phyloP scores from a whole-genome alignment of 2,888 invertebrate species.

The Dynastes maya region DNA sequence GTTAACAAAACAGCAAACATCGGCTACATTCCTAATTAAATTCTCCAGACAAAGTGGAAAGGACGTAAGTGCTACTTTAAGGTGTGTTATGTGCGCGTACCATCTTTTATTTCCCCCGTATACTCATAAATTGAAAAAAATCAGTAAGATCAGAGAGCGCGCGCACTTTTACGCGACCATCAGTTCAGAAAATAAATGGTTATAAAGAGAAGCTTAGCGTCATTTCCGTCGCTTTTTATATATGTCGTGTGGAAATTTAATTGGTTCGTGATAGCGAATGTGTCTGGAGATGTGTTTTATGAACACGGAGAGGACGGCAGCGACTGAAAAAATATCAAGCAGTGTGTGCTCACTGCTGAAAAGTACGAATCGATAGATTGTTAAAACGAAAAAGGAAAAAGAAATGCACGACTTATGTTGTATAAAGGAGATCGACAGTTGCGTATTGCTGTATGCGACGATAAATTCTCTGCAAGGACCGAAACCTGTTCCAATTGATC shows the following conservation, averaged over 20 bases:
- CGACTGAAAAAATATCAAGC: neutral
- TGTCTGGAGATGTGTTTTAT: slow-evolving; percentile 9
- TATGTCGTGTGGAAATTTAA: slow-evolving; percentile 17
- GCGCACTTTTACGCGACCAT: slow-evolving; percentile 3
- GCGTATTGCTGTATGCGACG: slow-evolving; percentile 12
- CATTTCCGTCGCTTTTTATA: slow-evolving; percentile 13
- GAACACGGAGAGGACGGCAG: slow-evolving; percentile 4
- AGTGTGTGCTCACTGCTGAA: neutral
- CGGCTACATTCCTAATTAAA: too few species aligned
- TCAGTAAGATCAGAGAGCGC: neutral
- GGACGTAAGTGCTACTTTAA: too few species aligned
- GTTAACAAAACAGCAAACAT: too few species aligned
- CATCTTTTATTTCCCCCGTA: too few species aligned
- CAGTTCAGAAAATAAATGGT: slow-evolving; percentile 28
- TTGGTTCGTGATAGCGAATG: slow-evolving; percentile 2
- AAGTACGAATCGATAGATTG: neutral
- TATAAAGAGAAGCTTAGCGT: slow-evolving; percentile 26
- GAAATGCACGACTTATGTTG: neutral
- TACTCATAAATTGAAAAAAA: neutral
- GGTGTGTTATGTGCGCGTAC: too few species aligned
- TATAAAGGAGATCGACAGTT: slow-evolving; percentile 14
- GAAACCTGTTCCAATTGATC: slow-evolving; percentile 28
- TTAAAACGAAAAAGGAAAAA: neutral
- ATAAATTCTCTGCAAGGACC: slow-evolving; percentile 13
- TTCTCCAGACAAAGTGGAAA: too few species aligned